Evolutionary conservation across 1,140 invertebrate species (phyloP), one percentile per base, ranked within the genome.

Genomic region (Drosophila saltans): DNA sequence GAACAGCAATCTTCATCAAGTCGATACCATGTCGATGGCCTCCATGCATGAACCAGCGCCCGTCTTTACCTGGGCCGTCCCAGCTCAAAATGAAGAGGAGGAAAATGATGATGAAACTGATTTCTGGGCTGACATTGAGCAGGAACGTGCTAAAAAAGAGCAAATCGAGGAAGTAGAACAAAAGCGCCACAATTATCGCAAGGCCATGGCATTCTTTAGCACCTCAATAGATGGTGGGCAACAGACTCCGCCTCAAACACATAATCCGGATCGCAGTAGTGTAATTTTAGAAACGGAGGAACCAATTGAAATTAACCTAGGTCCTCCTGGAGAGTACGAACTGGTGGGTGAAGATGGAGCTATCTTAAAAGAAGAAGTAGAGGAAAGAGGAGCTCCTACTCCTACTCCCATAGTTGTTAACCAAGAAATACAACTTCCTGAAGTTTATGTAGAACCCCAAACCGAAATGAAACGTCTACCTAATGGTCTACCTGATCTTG

Each of bases 151-250:
- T 4, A 67, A 63, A 9, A 88, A 70, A 6, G 66, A 80, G 5
- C 74, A 74, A 30, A n/a, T 66, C 3, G 83, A 91, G 43, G 89
- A 91, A 16, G 85, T 76, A 1, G 89, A 91, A 3, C 75, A 86
- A 16, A 91, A 91, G 11, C 79, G 90, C 0, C 88, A 83, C 6
- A 91, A 91, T 41, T 91, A 91, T 71, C 75, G 86, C 5, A 83
- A 91, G 52, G 90, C 90, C 21, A 91, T 91, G 90, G 90, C 90
- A 1, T 91, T 91, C 71, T 91, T 91, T 55, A 91, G 67, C 28
- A 91, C 88, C 10, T 89, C 90, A n/a, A 81, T 91, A 21, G 90
- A 91, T 64, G 90, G 45, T 26, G 45, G 86, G 1, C 81, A 90
- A 21, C 90, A 91, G 21, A 66, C 84, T 11, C 69, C 86, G 8